Evolutionary conservation across 2,113 vertebrate genomes (phyloP).

Genomic region (Psilopogon haemacephalus): DNA sequence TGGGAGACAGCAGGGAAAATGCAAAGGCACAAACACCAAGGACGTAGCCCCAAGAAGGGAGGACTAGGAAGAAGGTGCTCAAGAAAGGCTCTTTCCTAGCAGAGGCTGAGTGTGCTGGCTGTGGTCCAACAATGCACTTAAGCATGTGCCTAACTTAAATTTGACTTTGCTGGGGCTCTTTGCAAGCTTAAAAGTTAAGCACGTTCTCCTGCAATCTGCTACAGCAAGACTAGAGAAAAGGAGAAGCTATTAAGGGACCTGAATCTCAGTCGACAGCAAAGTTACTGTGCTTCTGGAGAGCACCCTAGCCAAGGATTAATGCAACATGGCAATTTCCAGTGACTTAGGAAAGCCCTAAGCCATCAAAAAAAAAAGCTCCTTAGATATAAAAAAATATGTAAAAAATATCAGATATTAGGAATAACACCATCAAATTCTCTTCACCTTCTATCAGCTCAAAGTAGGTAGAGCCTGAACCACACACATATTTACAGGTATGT

Average conservation of each 20-base stretch:
- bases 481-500: neutral
- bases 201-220: neutral
- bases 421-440: neutral
- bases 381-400: neutral
- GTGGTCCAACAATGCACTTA: conserved; percentile 49
- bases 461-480: neutral
- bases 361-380: neutral
- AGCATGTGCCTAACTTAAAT: neutral
- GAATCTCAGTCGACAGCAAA: neutral
- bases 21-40: conserved; percentile 18
- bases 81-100: neutral
- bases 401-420: neutral
- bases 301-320: neutral
- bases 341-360: neutral
- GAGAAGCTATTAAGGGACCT: neutral
- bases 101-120: neutral
- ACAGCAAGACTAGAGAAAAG: neutral
- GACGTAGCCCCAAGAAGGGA: neutral
- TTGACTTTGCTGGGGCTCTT: conserved; percentile 6
- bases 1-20: neutral
- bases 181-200: neutral
- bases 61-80: neutral
- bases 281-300: neutral
- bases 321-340: neutral
- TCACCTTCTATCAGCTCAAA: neutral